Percentiles rank a stretch among this genome's conserved stretches.
Evolutionary conservation across 1,140 invertebrate genomes (phyloP).

Genomic region (Zaprionus nigranus): DNA sequence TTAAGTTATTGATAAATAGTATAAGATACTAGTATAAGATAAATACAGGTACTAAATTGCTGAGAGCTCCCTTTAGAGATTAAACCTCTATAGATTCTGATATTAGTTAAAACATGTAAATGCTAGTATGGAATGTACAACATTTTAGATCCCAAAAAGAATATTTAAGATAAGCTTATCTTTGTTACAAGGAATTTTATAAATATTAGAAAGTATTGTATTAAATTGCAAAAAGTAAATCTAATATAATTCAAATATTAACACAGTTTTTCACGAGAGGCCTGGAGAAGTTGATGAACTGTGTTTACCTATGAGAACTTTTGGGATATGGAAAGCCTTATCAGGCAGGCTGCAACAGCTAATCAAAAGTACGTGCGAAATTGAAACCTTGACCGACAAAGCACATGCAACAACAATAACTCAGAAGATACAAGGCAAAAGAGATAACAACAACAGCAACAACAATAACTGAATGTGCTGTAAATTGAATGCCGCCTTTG

Average conservation of each 20-base stretch:
- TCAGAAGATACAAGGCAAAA: slow-evolving; percentile 8
- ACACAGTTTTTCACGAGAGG: neutral
- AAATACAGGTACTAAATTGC: too few species aligned
- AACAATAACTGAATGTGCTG: slow-evolving; percentile 31
- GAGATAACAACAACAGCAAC: slow-evolving; percentile 39
- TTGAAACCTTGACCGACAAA: slow-evolving; percentile 59
- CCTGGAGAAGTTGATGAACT: neutral
- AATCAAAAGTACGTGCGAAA: slow-evolving; percentile 39
- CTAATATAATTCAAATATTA: neutral
- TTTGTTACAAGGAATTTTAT: too few species aligned
- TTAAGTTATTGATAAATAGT: too few species aligned
- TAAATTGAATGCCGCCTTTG: slow-evolving; percentile 60
- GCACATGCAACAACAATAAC: slow-evolving; percentile 17
- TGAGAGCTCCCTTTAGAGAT: too few species aligned
- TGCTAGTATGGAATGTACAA: too few species aligned
- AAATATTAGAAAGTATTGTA: too few species aligned
- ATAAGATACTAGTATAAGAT: too few species aligned
- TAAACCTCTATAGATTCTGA: too few species aligned
- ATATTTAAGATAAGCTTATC: too few species aligned
- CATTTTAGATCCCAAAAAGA: too few species aligned
- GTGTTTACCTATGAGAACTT: neutral
- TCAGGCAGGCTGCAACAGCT: slow-evolving; percentile 4
- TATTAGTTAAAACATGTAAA: too few species aligned
- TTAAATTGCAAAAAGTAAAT: neutral
- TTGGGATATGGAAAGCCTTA: neutral